Evolutionary conservation across 2,113 vertebrate genomes (phyloP).

Genomic region (Corydoras sp.): DNA sequence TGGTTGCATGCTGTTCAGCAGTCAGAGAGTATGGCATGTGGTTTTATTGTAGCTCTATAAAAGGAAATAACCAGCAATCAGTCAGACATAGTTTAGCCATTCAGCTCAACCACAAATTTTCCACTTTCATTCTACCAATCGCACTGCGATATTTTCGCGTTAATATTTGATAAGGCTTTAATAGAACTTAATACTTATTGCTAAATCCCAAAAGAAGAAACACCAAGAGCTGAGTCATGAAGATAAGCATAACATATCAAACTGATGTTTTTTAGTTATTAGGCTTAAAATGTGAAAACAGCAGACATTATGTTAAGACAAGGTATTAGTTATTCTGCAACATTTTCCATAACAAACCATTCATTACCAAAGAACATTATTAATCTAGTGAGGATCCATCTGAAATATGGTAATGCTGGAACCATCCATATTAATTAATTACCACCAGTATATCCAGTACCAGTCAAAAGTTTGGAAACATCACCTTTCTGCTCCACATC

Average conservation of each 20-base stretch:
- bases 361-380: too few relatives aligned
- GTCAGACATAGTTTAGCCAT: not conserved
- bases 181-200: constrained; percentile 16
- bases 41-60: constrained; percentile 1
- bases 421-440: too few relatives aligned
- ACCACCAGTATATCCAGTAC: too few relatives aligned
- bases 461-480: too few relatives aligned
- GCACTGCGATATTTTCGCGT: constrained; percentile 17
- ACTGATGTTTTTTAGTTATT: not conserved
- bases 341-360: too few relatives aligned
- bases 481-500: too few relatives aligned
- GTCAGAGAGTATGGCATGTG: not conserved
- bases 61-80: constrained; percentile 5
- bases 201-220: constrained; percentile 3
- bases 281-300: too few relatives aligned
- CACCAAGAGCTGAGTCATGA: constrained; percentile 1
- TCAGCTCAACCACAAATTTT: not conserved
- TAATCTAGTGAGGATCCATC: too few relatives aligned
- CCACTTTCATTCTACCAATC: not conserved
- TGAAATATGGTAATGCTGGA: too few relatives aligned
- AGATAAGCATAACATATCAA: not conserved
- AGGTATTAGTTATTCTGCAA: too few relatives aligned
- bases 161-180: constrained; percentile 28
- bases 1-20: not conserved
- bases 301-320: too few relatives aligned